Evolutionary conservation across 2,113 vertebrate species (phyloP), one percentile per base, ranked within the genome.

Genomic region (Suricata suricatta): DNA sequence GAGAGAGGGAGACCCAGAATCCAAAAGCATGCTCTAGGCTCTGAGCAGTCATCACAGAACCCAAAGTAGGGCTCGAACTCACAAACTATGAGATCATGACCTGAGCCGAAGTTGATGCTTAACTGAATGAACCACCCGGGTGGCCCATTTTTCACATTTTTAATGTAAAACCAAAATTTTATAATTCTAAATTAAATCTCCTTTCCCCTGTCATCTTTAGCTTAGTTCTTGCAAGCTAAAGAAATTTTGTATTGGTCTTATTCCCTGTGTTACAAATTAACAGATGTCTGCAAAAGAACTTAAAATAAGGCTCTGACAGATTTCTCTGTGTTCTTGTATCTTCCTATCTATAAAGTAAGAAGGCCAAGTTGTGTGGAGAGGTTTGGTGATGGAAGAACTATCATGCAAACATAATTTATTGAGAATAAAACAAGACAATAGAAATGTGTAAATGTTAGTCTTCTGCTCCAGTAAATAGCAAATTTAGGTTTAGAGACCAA

Each of bases 181-280:
- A 27, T 15, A 85, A 92, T 64, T 89, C 25, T 92, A 63, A 97
- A 92, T 38, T 89, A 94, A 90, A 35, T 12, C 25, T 33, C 44
- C 64, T 8, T 17, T 6, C 27, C 7, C 11, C 29, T 4, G 21
- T 5, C 19, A 19, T 83, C 13, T 81, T 93, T 81, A 82, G 6
- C 19, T 52, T 44, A 76, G 2, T 1, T 88, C 38, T 85, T 84
- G 27, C 9, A 81, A 81, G 88, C 31, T 50, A 79, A 38, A 90
- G 7, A n/a, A 6, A 19, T 77, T 96, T 83, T 76, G 41, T 2
- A 80, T 44, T 88, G 5, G 33, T 69, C 7, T 69, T 66, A 14
- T 92, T 47, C 29, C 69, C 27, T 64, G 29, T 69, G 25, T 90
- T 86, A 64, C 72, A 52, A 68, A 94, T 83, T 90, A 93, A 74